Percentiles rank a stretch among this genome's conserved stretches.
Conservation (phyloP, 2,797 vertebrate species). For the Bradypus variegatus region DNA sequence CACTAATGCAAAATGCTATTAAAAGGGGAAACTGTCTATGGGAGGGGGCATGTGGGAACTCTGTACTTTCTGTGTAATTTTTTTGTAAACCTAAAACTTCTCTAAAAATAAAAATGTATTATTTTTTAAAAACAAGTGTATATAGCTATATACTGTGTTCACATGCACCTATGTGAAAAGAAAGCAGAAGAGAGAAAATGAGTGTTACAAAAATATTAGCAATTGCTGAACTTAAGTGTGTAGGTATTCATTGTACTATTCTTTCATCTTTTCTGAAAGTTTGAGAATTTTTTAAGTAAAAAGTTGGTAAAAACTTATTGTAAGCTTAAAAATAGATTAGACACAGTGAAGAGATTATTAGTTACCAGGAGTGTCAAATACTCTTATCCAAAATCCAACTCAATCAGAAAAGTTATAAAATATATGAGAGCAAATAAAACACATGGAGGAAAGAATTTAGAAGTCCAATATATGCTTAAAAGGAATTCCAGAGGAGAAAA, state of each 20-base stretch:
- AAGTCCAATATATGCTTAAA: neutral
- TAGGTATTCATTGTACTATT: neutral
- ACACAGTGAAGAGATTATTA: neutral
- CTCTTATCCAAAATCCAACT: neutral
- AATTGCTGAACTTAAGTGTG: neutral
- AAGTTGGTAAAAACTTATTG: neutral
- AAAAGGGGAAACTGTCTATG: no score
- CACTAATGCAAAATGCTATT: no score
- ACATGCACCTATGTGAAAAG: no score
- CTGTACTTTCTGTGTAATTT: no score
- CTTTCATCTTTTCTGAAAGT: neutral
- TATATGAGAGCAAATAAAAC: neutral
- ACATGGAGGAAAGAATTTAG: neutral
- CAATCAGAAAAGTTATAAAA: neutral
- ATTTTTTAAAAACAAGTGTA: no score
- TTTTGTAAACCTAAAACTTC: no score
- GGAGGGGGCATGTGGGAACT: no score
- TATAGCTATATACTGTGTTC: no score
- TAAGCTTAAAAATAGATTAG: neutral
- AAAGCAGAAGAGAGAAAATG: neutral
- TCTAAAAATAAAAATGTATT: no score
- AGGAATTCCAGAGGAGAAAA: neutral
- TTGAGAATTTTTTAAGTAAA: neutral
- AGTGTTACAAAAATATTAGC: neutral
- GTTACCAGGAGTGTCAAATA: neutral